Evolutionary conservation across 92 coral and sea anemone genomes (phyloP).

Genomic region (Epizoanthus stellaris): DNA sequence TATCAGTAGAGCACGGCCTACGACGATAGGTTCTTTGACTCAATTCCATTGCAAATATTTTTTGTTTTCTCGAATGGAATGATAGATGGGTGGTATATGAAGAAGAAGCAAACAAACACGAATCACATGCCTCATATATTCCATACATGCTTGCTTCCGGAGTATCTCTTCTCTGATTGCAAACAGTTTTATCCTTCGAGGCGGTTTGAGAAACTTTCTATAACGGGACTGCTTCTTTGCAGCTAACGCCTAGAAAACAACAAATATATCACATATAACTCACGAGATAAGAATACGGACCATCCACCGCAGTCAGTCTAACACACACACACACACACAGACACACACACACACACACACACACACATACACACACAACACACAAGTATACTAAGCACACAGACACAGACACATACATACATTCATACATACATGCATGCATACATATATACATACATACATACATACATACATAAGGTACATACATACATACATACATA

Average conservation of each 20-base stretch:
- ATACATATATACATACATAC: no score
- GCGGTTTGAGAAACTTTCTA: constrained; percentile 79
- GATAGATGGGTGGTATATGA: no score
- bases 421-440: no score
- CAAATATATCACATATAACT: not conserved
- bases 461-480: no score
- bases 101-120: not conserved
- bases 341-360: not conserved
- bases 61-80: no score
- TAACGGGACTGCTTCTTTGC: constrained; percentile 69
- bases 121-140: constrained; percentile 58
- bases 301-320: not conserved
- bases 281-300: not conserved
- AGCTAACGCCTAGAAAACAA: constrained; percentile 59
- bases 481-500: no score
- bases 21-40: no score
- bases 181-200: constrained; percentile 45
- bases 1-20: no score
- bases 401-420: no score
- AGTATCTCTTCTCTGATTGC: constrained; percentile 56
- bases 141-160: constrained; percentile 48
- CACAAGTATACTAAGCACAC: no score
- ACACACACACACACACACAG: not conserved
- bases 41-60: no score
- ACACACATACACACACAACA: not conserved